phyloP scores from a whole-genome alignment of 2,888 invertebrate species.

The Ptychoptera contaminata region DNA sequence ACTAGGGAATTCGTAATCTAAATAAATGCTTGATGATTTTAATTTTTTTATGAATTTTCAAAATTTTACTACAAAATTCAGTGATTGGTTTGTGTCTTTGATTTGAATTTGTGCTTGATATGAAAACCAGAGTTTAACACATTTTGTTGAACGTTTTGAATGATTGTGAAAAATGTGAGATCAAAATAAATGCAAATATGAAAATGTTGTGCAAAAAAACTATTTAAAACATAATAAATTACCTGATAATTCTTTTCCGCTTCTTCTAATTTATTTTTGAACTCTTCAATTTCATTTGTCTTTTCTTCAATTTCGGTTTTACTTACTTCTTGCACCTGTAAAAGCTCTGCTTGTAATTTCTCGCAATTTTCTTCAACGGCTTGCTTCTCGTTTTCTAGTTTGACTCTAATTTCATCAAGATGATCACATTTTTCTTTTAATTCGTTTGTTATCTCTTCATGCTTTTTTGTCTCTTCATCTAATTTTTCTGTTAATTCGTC shows the following conservation, averaged over 20 bases:
- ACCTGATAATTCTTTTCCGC: constrained; percentile 25
- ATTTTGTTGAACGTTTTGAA: not conserved
- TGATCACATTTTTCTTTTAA: constrained; percentile 7
- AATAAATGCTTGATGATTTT: too few relatives aligned
- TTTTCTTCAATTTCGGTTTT: constrained; percentile 19
- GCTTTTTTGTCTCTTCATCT: constrained; percentile 8
- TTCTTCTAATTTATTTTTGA: constrained; percentile 22
- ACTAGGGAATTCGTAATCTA: too few relatives aligned
- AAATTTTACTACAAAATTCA: not conserved
- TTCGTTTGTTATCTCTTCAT: constrained; percentile 6
- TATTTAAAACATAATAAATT: constrained; percentile 6
- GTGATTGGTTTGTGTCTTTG: not conserved
- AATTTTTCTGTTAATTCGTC: constrained; percentile 8
- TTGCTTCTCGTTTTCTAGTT: constrained; percentile 16
- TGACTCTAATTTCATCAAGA: constrained; percentile 24
- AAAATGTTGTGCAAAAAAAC: constrained; percentile 1
- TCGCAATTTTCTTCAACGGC: constrained; percentile 17
- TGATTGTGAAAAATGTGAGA: not conserved
- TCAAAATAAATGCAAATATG: not conserved
- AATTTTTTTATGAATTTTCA: too few relatives aligned
- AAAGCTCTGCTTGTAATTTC: constrained; percentile 17
- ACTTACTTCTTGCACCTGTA: constrained; percentile 14
- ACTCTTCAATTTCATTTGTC: constrained; percentile 21
- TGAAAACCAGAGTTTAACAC: not conserved
- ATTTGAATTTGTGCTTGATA: not conserved